Percentiles rank a stretch among this genome's conserved stretches.
phyloP scores from a whole-genome alignment of 2,797 vertebrate genomes.

The Phoeniculus purpureus region DNA sequence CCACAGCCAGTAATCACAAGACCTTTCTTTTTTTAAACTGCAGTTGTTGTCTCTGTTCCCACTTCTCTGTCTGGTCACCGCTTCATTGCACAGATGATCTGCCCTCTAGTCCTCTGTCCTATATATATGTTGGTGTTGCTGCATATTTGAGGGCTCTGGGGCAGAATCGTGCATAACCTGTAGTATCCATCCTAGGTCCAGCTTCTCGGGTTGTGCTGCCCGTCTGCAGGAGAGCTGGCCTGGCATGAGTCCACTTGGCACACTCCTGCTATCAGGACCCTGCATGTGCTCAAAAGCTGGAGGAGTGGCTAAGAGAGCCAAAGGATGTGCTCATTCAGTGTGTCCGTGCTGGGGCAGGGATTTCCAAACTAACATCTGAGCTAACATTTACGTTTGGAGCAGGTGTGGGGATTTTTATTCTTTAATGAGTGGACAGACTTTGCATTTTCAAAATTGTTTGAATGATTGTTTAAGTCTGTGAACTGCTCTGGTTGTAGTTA shows the following conservation, averaged over 20 bases:
- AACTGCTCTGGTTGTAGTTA: not conserved
- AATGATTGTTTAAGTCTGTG: not conserved
- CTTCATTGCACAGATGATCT: not conserved
- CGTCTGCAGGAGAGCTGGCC: not conserved
- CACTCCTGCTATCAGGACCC: not conserved
- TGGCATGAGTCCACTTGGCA: not conserved
- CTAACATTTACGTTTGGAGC: not conserved
- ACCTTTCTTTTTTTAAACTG: conserved; percentile 49
- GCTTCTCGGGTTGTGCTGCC: not conserved
- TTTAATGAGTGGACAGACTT: not conserved
- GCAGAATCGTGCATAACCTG: not conserved
- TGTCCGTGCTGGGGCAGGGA: rapidly evolving
- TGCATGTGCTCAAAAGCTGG: not conserved
- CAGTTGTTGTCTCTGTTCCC: conserved; percentile 28
- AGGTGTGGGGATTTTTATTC: not conserved
- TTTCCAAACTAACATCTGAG: not conserved
- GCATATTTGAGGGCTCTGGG: not conserved
- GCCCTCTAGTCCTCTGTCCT: not conserved
- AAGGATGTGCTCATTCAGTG: not conserved
- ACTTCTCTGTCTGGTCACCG: not conserved
- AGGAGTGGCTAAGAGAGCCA: not conserved
- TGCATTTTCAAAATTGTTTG: not conserved
- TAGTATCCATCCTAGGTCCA: not conserved
- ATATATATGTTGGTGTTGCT: not conserved
- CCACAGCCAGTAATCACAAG: not conserved